These are phyloP conservation scores for Leptura quadrifasciata DNA, from an alignment of 2,888 invertebrate genomes.

Conservation along the genomic window DNA sequence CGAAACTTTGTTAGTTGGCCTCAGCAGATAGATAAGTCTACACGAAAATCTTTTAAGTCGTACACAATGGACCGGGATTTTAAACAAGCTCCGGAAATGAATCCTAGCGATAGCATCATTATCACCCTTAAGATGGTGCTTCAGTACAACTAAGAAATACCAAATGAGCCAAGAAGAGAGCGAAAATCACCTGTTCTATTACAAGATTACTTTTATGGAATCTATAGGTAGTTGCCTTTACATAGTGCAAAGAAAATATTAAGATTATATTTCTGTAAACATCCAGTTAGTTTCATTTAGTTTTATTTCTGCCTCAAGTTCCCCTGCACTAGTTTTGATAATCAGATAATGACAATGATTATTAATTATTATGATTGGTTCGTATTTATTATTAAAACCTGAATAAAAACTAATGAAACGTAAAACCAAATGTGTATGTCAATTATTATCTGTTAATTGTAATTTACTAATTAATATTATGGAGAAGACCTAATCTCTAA, in stretches of 20 bases:
- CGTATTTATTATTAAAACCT: too few relatives aligned
- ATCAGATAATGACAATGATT: too few relatives aligned
- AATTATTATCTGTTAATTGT: too few relatives aligned
- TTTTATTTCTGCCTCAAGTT: too few relatives aligned
- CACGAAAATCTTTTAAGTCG: conserved; percentile 59
- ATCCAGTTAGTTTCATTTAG: too few relatives aligned
- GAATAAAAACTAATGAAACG: too few relatives aligned
- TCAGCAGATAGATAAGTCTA: conserved; percentile 51
- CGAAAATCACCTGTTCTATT: conserved; percentile 54
- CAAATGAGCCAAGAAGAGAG: conserved; percentile 47
- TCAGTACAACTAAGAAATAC: conserved; percentile 51
- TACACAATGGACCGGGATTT: conserved; percentile 69
- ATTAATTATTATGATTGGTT: too few relatives aligned
- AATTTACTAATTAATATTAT: too few relatives aligned
- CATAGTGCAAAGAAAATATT: neutral
- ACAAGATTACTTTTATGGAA: conserved; percentile 57
- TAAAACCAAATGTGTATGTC: too few relatives aligned
- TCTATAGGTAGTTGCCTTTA: neutral
- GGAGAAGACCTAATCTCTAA: too few relatives aligned
- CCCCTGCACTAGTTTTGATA: too few relatives aligned
- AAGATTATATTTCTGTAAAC: too few relatives aligned
- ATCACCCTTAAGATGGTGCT: conserved; percentile 64
- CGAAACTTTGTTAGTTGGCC: conserved; percentile 48
- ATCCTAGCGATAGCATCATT: conserved; percentile 71
- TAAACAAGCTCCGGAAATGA: conserved; percentile 71